phyloP scores from a whole-genome alignment of 2,888 invertebrate species.

The Himalopsyche tibetana region DNA sequence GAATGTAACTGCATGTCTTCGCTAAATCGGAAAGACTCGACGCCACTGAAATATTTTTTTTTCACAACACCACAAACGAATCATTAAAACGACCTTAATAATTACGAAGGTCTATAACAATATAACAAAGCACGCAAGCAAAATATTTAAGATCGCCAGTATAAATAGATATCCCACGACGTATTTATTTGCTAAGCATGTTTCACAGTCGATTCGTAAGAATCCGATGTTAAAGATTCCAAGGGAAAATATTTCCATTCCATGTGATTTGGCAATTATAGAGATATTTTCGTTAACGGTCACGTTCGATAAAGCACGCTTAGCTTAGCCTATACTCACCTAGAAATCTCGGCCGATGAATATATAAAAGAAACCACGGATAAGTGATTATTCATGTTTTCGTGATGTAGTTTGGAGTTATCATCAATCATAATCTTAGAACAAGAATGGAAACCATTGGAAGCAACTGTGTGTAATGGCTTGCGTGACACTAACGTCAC shows the following conservation, averaged over 20 bases:
- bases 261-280: slow-evolving; percentile 24
- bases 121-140: slow-evolving; percentile 17
- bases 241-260: neutral
- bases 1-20: too few species aligned
- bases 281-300: slow-evolving; percentile 18
- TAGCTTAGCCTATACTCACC: neutral
- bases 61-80: neutral
- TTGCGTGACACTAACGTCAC: too few species aligned
- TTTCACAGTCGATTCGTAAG: neutral
- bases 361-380: too few species aligned
- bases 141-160: neutral
- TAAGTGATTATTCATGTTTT: too few species aligned
- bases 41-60: neutral
- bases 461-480: too few species aligned
- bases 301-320: slow-evolving; percentile 25
- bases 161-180: slow-evolving; percentile 1
- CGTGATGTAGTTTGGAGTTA: too few species aligned
- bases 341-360: neutral
- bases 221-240: neutral
- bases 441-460: too few species aligned
- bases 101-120: slow-evolving; percentile 11
- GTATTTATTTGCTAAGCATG: neutral
- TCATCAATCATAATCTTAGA: too few species aligned
- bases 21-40: neutral
- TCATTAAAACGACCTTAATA: slow-evolving; percentile 35